Evolutionary conservation across 30 jellyfish, hydroid and myxozoan species (phyloP), one percentile per base, ranked within the genome.

Genomic region (Chrysaora quinquecirrha): DNA sequence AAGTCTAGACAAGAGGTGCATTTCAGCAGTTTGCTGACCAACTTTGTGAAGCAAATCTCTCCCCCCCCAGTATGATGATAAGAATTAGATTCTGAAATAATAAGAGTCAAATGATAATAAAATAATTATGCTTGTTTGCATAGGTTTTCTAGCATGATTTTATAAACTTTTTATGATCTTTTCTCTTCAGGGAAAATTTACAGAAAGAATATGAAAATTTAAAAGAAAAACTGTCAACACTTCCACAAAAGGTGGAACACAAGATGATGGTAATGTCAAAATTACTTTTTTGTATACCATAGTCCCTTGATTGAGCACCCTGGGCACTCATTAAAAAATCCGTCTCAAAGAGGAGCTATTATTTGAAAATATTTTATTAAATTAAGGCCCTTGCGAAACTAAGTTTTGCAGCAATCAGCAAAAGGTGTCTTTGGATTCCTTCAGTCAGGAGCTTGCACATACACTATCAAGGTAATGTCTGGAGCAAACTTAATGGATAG

Each of bases 231-330:
- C 76, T 90, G 69, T 21, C 52, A 54, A 71, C 84, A 7, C 65
- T 90, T 23, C 90, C 97, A 28, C 80, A 75, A 32, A 80, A 78
- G 64, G 61, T 82, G n/a, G 64, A 76, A 34, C 89, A 78, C 34
- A 74, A 80, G 25, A 48, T 64, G 56, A 90, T 83, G 96, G 97
- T 83, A 28, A 68, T 79, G 46, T 35, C 33, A 1, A 32, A n/a
- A 30, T 28, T 22, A 18, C 20, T 1, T 27, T 64, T 18, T n/a
- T n/a, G n/a, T n/a, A n/a, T n/a, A n/a, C n/a, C n/a, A n/a, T n/a
- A n/a, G n/a, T n/a, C n/a, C n/a, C n/a, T n/a, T n/a, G n/a, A n/a
- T n/a, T n/a, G n/a, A n/a, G n/a, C n/a, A n/a, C n/a, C n/a, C n/a
- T n/a, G n/a, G n/a, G n/a, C n/a, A n/a, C n/a, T n/a, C n/a, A n/a